Conservation (phyloP, 2,113 vertebrate genomes). For the Neodon shergylaensis region DNA sequence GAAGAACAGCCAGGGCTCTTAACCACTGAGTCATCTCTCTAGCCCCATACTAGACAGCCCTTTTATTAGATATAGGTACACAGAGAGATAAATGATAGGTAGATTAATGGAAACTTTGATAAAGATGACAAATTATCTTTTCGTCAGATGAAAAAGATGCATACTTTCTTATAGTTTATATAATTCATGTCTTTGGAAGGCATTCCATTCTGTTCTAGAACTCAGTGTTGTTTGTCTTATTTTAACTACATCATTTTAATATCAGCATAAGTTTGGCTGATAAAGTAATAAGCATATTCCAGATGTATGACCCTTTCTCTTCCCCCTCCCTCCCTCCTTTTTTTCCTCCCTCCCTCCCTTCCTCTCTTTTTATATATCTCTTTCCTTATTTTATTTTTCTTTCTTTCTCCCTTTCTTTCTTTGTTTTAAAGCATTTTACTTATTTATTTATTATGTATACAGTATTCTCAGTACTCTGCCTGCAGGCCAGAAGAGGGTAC, state of each 20-base stretch:
- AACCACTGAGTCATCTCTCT: too few species aligned
- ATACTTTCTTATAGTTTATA: constrained; percentile 19
- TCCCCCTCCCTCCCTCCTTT: fast-evolving
- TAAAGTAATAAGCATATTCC: background rate
- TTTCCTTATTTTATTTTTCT: too few species aligned
- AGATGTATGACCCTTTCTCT: background rate
- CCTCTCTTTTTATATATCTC: too few species aligned
- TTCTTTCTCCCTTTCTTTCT: background rate
- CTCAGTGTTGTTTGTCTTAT: background rate
- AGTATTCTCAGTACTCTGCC: too few species aligned
- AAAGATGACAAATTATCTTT: constrained; percentile 7
- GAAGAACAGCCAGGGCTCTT: too few species aligned
- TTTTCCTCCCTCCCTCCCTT: too few species aligned
- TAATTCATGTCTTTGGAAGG: constrained; percentile 34
- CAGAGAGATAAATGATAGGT: background rate
- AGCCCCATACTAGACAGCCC: background rate
- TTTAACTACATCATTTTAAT: constrained; percentile 24
- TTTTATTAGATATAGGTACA: background rate
- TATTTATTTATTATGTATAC: too few species aligned
- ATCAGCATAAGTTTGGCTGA: background rate
- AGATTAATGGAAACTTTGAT: constrained; percentile 17
- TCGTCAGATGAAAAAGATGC: constrained; percentile 14
- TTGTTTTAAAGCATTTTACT: background rate
- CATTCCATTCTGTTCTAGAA: constrained; percentile 14
- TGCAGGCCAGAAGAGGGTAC: too few species aligned